These are phyloP conservation scores for Carabus problematicus DNA, from an alignment of 2,888 invertebrate species.

Conservation along the genomic window DNA sequence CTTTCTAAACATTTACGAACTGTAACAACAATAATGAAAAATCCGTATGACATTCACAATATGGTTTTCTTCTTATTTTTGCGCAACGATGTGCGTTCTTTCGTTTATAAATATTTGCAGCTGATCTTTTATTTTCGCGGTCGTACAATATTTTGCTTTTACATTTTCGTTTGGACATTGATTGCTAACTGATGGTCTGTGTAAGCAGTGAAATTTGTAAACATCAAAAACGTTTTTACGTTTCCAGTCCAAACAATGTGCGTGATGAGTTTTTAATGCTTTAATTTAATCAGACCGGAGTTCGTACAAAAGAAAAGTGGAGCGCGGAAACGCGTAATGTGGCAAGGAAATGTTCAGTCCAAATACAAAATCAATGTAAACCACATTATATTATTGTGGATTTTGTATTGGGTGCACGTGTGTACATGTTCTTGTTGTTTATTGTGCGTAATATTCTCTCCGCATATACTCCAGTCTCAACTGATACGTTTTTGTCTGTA, in stretches of 20 bases:
- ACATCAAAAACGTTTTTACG: conserved; percentile 28
- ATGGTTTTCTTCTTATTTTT: too few relatives aligned
- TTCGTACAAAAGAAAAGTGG: conserved; percentile 12
- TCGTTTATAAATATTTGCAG: too few relatives aligned
- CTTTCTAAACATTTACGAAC: too few relatives aligned
- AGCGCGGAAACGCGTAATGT: conserved; percentile 10
- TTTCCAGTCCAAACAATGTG: conserved; percentile 22
- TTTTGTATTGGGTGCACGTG: neutral
- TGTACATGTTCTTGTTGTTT: conserved; percentile 15
- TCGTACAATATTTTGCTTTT: conserved; percentile 16
- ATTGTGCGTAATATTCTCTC: neutral
- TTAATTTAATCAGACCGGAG: conserved; percentile 27
- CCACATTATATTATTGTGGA: conserved; percentile 25
- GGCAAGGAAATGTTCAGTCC: conserved; percentile 3
- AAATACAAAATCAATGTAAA: conserved; percentile 20
- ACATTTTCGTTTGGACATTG: conserved; percentile 16
- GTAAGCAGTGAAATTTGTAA: conserved; percentile 17
- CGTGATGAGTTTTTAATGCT: conserved; percentile 32
- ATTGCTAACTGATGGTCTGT: conserved; percentile 17
- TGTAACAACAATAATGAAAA: too few relatives aligned
- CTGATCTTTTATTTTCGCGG: too few relatives aligned
- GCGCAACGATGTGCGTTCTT: too few relatives aligned
- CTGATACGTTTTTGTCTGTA: too few relatives aligned
- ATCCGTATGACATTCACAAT: too few relatives aligned
- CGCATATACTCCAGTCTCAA: too few relatives aligned